Evolutionary conservation across 2,888 invertebrate genomes (phyloP).

Genomic region (Diarsia mendica): DNA sequence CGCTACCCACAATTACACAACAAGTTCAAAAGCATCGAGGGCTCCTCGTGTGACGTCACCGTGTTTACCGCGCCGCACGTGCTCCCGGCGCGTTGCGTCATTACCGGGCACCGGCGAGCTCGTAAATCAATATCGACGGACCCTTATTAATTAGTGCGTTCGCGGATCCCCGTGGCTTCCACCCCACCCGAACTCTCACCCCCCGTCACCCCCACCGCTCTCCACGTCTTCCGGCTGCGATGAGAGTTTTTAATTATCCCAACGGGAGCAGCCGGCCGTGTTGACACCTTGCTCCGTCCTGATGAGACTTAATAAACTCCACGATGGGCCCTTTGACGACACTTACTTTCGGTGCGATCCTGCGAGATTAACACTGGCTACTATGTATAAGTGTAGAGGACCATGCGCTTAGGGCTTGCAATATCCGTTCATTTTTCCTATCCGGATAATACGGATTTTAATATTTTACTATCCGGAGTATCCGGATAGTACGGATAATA

Average conservation of each 20-base stretch:
- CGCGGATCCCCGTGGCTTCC: conserved; percentile 74
- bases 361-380: conserved; percentile 45
- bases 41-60: conserved; percentile 54
- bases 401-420: too few relatives aligned
- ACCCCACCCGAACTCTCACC: conserved; percentile 49
- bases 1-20: conserved; percentile 50
- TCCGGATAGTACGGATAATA: too few relatives aligned
- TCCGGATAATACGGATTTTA: too few relatives aligned
- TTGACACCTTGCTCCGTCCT: conserved; percentile 79
- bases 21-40: conserved; percentile 33
- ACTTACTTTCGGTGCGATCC: conserved; percentile 46
- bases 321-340: conserved; percentile 62
- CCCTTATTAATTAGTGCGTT: conserved; percentile 90
- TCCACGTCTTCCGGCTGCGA: conserved; percentile 71
- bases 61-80: conserved; percentile 64
- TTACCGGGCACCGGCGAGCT: conserved; percentile 74
- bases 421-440: too few relatives aligned
- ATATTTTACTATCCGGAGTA: too few relatives aligned
- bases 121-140: conserved; percentile 90
- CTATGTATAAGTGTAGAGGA: conserved; percentile 18
- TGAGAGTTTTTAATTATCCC: conserved; percentile 89
- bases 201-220: conserved; percentile 39
- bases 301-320: conserved; percentile 72
- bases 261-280: conserved; percentile 73
- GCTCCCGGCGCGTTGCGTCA: conserved; percentile 66